A percentile compares a stretch with the other conserved stretches of the same genome.
phyloP scores from a whole-genome alignment of 2,888 invertebrate species.

The Diarsia mendica region DNA sequence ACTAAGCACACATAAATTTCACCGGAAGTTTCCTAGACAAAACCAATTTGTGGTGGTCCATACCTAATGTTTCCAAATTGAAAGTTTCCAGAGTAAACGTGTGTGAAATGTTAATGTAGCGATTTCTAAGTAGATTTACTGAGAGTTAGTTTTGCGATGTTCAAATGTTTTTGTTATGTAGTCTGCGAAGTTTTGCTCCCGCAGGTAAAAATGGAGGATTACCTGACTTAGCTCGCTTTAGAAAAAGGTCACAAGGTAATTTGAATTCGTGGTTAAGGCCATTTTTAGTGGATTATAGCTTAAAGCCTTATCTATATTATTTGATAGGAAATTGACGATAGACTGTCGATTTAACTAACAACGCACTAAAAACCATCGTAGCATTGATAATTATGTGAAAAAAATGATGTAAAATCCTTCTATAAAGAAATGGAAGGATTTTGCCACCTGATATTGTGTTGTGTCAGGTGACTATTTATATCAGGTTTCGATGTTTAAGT shows the following conservation, averaged over 20 bases:
- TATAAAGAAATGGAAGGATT: neutral
- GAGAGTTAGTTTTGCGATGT: conserved; percentile 14
- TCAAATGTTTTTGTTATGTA: conserved; percentile 33
- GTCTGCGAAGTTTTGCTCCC: conserved; percentile 36
- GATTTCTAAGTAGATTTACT: conserved; percentile 33
- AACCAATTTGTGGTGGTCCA: conserved; percentile 25
- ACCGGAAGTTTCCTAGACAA: conserved; percentile 33
- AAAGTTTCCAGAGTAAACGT: conserved; percentile 37
- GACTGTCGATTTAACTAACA: neutral
- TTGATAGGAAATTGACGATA: neutral
- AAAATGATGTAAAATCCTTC: neutral
- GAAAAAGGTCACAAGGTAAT: conserved; percentile 6
- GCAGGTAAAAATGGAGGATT: conserved; percentile 10
- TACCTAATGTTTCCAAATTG: conserved; percentile 25
- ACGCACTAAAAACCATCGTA: too few species aligned
- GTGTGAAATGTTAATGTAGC: conserved; percentile 42
- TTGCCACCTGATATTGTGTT: neutral
- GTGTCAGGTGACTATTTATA: neutral
- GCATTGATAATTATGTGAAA: neutral
- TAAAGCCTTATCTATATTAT: neutral
- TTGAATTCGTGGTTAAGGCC: neutral
- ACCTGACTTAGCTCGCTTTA: neutral
- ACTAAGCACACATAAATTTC: neutral
- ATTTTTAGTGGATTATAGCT: neutral
- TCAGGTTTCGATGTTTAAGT: neutral